phyloP scores from a whole-genome alignment of 2,113 vertebrate genomes.

The Oreamnos americanus region DNA sequence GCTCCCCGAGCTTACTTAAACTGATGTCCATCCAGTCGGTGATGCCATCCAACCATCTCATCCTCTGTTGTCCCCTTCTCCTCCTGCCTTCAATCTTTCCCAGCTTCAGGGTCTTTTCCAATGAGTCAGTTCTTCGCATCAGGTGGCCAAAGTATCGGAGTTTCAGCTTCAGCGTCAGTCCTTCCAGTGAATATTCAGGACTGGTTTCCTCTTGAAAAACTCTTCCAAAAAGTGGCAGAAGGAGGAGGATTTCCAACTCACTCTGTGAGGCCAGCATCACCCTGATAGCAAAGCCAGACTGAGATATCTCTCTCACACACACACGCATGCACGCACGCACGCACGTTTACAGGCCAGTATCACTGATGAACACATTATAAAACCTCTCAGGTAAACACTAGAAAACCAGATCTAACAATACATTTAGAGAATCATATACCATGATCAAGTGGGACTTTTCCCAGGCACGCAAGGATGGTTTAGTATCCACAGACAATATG shows the following conservation, averaged over 20 bases:
- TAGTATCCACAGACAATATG: neutral
- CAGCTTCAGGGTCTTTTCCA: neutral
- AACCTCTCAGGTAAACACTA: neutral
- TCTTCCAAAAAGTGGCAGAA: neutral
- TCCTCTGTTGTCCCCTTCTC: neutral
- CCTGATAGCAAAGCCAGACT: neutral
- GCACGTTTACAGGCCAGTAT: neutral
- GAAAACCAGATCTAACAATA: neutral
- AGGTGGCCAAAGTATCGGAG: neutral
- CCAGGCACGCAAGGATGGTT: neutral
- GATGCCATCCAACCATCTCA: neutral
- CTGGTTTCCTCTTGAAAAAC: neutral
- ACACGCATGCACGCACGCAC: neutral
- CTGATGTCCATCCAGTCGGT: rapidly evolving
- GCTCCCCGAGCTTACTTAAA: neutral
- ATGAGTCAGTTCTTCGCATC: neutral
- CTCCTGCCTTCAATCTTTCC: neutral
- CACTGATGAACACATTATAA: neutral
- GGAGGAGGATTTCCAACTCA: neutral
- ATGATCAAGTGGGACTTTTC: neutral
- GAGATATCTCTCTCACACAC: neutral
- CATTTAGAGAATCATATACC: neutral
- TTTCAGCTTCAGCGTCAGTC: neutral
- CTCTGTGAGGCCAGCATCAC: neutral
- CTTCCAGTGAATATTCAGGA: neutral